These are phyloP conservation scores for Pogonocichla stellata DNA, from an alignment of 2,113 vertebrate genomes.

Conservation along the genomic window DNA sequence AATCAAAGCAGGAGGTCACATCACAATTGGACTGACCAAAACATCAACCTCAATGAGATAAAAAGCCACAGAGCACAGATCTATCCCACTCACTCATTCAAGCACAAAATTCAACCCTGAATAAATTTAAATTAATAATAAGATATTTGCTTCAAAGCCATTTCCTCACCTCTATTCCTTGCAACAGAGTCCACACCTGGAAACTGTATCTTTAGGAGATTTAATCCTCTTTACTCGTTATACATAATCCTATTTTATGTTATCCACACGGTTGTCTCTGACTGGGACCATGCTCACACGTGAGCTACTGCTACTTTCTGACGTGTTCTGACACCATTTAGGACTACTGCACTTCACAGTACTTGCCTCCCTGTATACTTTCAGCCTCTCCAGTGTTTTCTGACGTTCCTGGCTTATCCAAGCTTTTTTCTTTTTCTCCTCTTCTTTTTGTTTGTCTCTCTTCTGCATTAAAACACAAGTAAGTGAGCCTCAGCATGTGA, in stretches of 20 bases:
- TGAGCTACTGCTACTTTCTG: background rate
- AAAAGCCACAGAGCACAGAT: background rate
- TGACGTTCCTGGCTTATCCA: conserved; percentile 91
- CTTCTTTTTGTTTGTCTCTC: conserved; percentile 88
- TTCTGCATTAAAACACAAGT: conserved; percentile 80
- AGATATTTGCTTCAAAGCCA: background rate
- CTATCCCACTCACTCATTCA: background rate
- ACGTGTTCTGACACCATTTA: background rate
- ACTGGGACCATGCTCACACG: background rate
- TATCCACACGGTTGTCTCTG: background rate
- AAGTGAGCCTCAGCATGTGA: background rate
- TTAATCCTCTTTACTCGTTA: background rate
- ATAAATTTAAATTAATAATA: background rate
- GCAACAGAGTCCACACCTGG: background rate
- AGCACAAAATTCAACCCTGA: background rate
- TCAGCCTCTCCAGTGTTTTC: conserved; percentile 89
- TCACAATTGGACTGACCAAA: background rate
- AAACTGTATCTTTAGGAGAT: background rate
- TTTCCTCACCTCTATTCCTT: background rate
- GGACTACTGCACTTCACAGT: background rate
- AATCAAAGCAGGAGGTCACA: background rate
- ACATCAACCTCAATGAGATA: background rate
- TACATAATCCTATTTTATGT: background rate
- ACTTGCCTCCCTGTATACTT: conserved; percentile 89
- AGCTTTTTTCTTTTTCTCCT: conserved; percentile 85